Percentiles rank a stretch among this genome's conserved stretches.
phyloP scores from a whole-genome alignment of 2,888 invertebrate genomes.

The Hypsopygia costalis region DNA sequence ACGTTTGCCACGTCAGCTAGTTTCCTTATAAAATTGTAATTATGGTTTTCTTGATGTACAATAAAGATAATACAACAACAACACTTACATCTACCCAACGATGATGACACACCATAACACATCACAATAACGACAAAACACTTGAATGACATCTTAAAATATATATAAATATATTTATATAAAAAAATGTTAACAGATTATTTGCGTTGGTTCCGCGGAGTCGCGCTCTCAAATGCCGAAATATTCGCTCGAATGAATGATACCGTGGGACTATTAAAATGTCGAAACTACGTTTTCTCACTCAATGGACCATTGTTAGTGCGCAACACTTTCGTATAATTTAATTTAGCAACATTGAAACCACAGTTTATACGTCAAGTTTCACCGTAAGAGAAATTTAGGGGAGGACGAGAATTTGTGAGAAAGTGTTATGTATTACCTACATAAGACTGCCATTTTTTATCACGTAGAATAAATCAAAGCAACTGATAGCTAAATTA shows the following conservation, averaged over 20 bases:
- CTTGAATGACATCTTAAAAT: background rate
- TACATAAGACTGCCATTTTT: too few species aligned
- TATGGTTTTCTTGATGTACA: too few species aligned
- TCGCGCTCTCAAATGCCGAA: constrained; percentile 21
- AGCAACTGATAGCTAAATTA: too few species aligned
- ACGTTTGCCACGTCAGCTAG: too few species aligned
- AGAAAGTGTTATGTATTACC: too few species aligned
- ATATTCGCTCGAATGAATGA: constrained; percentile 10
- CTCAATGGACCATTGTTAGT: constrained; percentile 14
- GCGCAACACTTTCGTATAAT: background rate
- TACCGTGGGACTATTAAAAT: constrained; percentile 17
- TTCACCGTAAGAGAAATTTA: too few species aligned
- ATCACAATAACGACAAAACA: constrained; percentile 1
- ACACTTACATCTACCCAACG: background rate
- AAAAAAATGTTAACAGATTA: background rate
- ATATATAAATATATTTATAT: background rate
- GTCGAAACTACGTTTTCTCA: constrained; percentile 15
- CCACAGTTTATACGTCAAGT: too few species aligned
- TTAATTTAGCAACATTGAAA: background rate
- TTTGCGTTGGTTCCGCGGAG: constrained; percentile 7
- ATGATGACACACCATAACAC: background rate
- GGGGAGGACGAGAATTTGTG: too few species aligned
- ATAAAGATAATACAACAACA: too few species aligned
- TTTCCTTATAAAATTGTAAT: too few species aligned
- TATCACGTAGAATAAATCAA: too few species aligned